Conservation (phyloP, 2,888 invertebrate species). For the Nebria brevicollis region DNA sequence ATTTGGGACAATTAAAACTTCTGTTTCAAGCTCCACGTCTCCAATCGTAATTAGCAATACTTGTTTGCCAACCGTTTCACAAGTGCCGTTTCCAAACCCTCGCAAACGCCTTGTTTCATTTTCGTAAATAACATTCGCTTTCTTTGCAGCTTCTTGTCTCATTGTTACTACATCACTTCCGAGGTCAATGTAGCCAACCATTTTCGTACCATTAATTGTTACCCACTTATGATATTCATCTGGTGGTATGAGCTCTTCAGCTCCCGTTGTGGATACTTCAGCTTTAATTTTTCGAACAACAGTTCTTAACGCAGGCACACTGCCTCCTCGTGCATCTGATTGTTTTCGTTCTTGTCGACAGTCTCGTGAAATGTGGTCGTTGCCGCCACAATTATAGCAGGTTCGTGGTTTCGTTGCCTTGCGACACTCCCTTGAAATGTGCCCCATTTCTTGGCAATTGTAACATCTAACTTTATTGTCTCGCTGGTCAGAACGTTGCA, state of each 20-base stretch:
- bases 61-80: no score
- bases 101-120: background rate
- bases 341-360: no score
- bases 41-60: no score
- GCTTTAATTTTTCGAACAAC: no score
- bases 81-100: no score
- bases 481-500: background rate
- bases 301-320: no score
- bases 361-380: background rate
- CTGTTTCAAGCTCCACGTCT: no score
- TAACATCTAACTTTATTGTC: slow-evolving; percentile 1
- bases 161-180: background rate
- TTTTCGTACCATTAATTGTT: no score
- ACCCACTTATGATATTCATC: slow-evolving; percentile 1
- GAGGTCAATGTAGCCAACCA: background rate
- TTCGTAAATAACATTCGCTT: background rate
- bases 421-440: background rate
- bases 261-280: background rate
- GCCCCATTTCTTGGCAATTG: background rate
- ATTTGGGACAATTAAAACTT: background rate
- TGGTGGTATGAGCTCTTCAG: background rate
- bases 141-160: background rate
- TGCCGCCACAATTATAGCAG: background rate
- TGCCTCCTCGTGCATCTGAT: no score
- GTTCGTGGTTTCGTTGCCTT: background rate